phyloP scores from a whole-genome alignment of 1,140 invertebrate genomes.

The Drosophila nigromelanica region DNA sequence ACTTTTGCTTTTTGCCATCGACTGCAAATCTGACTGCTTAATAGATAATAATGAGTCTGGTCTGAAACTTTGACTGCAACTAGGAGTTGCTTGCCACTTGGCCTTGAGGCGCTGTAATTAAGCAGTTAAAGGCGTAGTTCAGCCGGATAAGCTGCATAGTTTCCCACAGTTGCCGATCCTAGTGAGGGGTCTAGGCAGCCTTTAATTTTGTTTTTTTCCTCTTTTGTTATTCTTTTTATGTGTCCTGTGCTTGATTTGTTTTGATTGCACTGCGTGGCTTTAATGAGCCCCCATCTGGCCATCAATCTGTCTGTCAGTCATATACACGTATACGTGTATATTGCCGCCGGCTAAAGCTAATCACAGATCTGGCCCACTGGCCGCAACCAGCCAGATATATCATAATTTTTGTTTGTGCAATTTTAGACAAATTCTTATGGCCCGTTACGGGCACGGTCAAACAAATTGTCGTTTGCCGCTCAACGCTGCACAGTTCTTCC shows the following conservation, averaged over 20 bases:
- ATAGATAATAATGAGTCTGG: constrained; percentile 73
- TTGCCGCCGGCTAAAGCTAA: constrained; percentile 43
- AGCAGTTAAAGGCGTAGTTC: constrained; percentile 71
- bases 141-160: constrained; percentile 23
- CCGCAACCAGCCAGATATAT: constrained; percentile 54
- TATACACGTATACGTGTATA: neutral
- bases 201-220: neutral
- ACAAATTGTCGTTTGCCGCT: constrained; percentile 35
- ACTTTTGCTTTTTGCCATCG: constrained; percentile 52
- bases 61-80: neutral
- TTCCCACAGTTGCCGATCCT: constrained; percentile 67
- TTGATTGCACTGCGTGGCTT: constrained; percentile 78
- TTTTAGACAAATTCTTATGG: constrained; percentile 67
- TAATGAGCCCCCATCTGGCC: constrained; percentile 68
- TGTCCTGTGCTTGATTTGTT: constrained; percentile 79
- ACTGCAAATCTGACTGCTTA: constrained; percentile 65
- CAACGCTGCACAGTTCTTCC: constrained; percentile 5
- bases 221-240: constrained; percentile 32
- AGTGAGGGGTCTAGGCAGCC: constrained; percentile 4
- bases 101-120: constrained; percentile 81
- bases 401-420: constrained; percentile 77
- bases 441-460: constrained; percentile 33
- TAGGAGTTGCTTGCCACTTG: constrained; percentile 8
- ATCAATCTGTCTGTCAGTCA: constrained; percentile 62
- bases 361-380: constrained; percentile 45